Conservation (phyloP, 1,140 invertebrate species). For the Uloborus diversus region DNA sequence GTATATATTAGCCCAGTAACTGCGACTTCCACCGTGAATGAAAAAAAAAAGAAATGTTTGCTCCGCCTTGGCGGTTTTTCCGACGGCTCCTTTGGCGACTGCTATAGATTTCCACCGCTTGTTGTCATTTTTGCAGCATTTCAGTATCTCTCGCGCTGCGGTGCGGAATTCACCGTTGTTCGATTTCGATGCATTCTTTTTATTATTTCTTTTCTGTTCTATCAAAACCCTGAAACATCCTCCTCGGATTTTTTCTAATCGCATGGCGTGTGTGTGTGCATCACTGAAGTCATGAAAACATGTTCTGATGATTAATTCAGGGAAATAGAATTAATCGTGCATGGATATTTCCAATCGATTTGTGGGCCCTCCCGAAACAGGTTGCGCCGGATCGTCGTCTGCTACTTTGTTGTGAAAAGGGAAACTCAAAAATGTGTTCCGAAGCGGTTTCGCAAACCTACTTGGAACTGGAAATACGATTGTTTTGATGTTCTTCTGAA, state of each 20-base stretch:
- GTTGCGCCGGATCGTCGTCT: not conserved
- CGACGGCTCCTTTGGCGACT: not conserved
- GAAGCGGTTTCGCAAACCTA: not conserved
- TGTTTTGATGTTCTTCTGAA: not conserved
- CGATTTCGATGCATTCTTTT: too few species aligned
- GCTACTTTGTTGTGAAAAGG: not conserved
- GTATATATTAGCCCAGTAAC: conserved; percentile 44
- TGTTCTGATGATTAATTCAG: not conserved
- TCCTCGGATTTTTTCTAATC: not conserved
- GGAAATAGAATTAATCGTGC: not conserved
- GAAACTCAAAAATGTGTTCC: not conserved
- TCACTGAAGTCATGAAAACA: not conserved
- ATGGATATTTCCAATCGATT: not conserved
- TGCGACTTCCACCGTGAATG: conserved; percentile 1
- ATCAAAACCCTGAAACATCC: not conserved
- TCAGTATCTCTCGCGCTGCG: not conserved
- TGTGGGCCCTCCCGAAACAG: not conserved
- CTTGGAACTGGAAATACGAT: not conserved
- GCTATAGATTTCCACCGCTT: not conserved
- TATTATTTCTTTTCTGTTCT: not conserved
- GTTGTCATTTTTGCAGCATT: not conserved
- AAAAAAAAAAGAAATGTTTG: not conserved
- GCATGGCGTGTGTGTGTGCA: not conserved
- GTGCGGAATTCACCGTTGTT: not conserved
- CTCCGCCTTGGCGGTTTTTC: not conserved